Conservation (phyloP, 2,888 invertebrate species). For the Tricholauxania praeusta region DNA sequence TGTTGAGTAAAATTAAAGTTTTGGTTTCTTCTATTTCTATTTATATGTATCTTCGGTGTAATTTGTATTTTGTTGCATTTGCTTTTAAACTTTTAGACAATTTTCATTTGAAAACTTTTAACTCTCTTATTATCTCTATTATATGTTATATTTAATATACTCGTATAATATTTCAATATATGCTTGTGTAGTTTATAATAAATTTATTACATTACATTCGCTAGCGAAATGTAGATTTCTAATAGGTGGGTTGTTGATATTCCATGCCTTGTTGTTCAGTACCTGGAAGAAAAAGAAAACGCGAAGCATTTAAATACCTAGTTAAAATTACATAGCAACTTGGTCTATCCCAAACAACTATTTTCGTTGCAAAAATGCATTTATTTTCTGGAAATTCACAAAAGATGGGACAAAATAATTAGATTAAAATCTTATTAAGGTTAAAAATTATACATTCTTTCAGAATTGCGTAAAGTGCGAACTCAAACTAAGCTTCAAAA, state of each 20-base stretch:
- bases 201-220: conserved; percentile 25
- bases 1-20: conserved; percentile 31
- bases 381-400: no score
- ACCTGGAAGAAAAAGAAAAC: conserved; percentile 44
- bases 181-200: conserved; percentile 19
- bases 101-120: no score
- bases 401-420: no score
- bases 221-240: conserved; percentile 47
- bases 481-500: no score
- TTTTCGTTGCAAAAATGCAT: no score
- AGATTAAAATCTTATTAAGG: no score
- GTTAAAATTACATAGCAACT: neutral
- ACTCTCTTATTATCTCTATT: neutral
- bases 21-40: conserved; percentile 42
- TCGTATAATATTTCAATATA: conserved; percentile 23
- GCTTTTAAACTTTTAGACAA: no score
- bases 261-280: conserved; percentile 63
- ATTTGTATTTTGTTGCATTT: conserved; percentile 50
- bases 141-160: conserved; percentile 14
- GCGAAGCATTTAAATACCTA: conserved; percentile 1
- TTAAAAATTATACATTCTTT: no score
- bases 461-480: no score
- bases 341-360: no score
- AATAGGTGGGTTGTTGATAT: conserved; percentile 66
- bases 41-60: conserved; percentile 47